Evolutionary conservation across 2,888 invertebrate genomes (phyloP), one percentile per base, ranked within the genome.

Genomic region (Nipponacmea schrenckii): DNA sequence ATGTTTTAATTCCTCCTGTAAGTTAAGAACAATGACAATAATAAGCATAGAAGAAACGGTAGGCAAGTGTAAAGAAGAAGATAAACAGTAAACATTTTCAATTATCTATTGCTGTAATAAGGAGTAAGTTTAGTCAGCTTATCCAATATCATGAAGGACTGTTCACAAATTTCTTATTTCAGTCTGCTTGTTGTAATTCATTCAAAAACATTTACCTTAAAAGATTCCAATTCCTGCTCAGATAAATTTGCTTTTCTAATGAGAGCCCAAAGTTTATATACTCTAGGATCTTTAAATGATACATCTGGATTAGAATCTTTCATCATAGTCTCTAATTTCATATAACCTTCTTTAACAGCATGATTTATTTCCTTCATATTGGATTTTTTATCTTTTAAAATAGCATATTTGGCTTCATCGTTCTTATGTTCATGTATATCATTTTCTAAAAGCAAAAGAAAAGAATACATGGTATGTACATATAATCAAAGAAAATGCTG

Each of bases 241-340:
- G 93, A 92, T 88, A 97, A 97, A 87, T 95, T 94, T 15, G 93
- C 92, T 69, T 93, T 92, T 24, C 93, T 87, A 2, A 96, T 97
- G 72, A 94, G 90, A 80, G 92, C 92, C 97, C 97, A 97, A 45
- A 97, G 90, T 0, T 94, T 94, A 87, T 95, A 94, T 0, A 97
- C 96, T 90, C 95, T 94, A 0, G 95, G 95, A 85, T 97, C 97
- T 63, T 95, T 92, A 86, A 97, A 97, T n/a, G 78, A 77, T 26
- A 74, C 67, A 8, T 81, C 95, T 12, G 20, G 10, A 85, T 92
- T 95, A 56, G 94, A 94, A 81, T 73, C 67, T 1, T 56, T 14
- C 0, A 74, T 64, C 45, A 76, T 68, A 39, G 72, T 70, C 50
- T 80, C 78, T 20, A 81, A 65, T 46, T 77, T 79, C 14, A 76